Evolutionary conservation across 2,797 vertebrate species (phyloP).

Genomic region (Gastrophryne carolinensis): DNA sequence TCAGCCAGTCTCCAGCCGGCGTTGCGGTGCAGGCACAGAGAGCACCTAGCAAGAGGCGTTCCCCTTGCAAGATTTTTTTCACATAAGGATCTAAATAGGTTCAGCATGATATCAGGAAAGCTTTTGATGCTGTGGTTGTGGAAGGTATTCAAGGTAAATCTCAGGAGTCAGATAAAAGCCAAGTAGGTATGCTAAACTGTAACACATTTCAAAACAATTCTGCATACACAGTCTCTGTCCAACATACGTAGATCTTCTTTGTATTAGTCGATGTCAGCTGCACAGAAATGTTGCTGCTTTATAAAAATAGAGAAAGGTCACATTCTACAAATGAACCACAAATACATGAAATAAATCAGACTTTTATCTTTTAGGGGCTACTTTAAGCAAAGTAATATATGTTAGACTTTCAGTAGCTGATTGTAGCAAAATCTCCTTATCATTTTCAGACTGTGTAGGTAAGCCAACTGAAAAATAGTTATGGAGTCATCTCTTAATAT

Average conservation of each 20-base stretch:
- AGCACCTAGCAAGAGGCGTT: no score
- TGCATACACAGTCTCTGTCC: conserved; percentile 30
- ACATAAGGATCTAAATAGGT: conserved; percentile 1
- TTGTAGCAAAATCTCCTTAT: no score
- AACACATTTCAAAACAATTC: conserved; percentile 42
- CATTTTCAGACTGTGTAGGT: no score
- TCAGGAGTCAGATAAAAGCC: conserved; percentile 21
- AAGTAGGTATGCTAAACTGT: conserved; percentile 44
- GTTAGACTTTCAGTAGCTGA: no score
- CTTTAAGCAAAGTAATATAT: no score
- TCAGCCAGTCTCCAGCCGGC: no score
- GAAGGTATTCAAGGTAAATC: conserved; percentile 50
- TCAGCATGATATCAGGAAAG: conserved; percentile 23
- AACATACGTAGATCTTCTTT: not conserved
- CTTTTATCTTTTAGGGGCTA: no score
- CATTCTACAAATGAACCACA: not conserved
- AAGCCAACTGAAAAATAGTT: no score
- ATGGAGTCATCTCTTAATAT: no score
- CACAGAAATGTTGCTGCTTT: not conserved
- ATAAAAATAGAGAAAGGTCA: not conserved
- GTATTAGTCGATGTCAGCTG: conserved; percentile 11
- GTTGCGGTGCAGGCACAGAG: no score
- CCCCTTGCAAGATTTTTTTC: no score
- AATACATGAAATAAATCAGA: not conserved
- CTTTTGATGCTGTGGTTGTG: conserved; percentile 38